phyloP scores from a whole-genome alignment of 1,140 invertebrate genomes.

The Zaprionus davidi region DNA sequence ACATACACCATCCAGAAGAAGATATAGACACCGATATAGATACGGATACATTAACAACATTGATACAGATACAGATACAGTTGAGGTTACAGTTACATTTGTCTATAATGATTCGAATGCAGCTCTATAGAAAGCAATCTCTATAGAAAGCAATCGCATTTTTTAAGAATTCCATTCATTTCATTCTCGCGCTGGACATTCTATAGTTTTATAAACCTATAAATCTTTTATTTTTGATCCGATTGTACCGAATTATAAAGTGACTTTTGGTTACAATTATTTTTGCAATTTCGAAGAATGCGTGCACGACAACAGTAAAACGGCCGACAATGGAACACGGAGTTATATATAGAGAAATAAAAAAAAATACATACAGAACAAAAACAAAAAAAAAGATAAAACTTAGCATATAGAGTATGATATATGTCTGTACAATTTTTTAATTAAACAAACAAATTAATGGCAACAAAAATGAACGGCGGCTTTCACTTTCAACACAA shows the following conservation, averaged over 20 bases:
- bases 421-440: constrained; percentile 82
- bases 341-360: constrained; percentile 26
- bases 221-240: background rate
- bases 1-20: constrained; percentile 19
- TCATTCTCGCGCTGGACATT: constrained; percentile 41
- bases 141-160: constrained; percentile 44
- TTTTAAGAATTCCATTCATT: constrained; percentile 66
- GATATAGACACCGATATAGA: constrained; percentile 29
- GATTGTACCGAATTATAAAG: constrained; percentile 26
- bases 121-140: constrained; percentile 23
- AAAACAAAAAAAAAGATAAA: constrained; percentile 40
- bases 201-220: constrained; percentile 33
- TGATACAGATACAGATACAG: constrained; percentile 22
- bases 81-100: constrained; percentile 24
- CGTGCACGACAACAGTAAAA: constrained; percentile 48
- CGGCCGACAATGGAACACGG: constrained; percentile 44
- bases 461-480: constrained; percentile 81
- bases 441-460: constrained; percentile 81
- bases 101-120: constrained; percentile 10
- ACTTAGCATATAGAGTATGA: constrained; percentile 77
- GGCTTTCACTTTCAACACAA: constrained; percentile 69
- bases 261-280: constrained; percentile 44
- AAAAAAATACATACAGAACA: constrained; percentile 24
- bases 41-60: constrained; percentile 30
- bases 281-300: constrained; percentile 65